Percentiles rank a stretch among this genome's conserved stretches.
Evolutionary conservation across 2,888 invertebrate species (phyloP).

Genomic region (Polyploca ridens): DNA sequence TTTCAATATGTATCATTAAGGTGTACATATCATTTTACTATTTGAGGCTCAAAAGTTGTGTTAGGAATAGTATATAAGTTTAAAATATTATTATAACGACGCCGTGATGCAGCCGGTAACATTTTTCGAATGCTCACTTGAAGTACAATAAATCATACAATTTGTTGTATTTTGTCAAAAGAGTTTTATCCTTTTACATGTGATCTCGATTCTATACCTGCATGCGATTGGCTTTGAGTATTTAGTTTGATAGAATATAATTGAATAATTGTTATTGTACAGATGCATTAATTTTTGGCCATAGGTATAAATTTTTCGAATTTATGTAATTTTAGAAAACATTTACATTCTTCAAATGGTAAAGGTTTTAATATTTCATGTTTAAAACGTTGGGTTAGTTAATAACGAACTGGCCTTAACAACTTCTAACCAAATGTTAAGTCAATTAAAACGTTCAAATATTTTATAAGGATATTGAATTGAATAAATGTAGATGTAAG

Average conservation of each 20-base stretch:
- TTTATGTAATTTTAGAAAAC: conserved; percentile 75
- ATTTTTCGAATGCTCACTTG: conserved; percentile 74
- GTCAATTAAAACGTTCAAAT: conserved; percentile 78
- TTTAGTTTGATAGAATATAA: conserved; percentile 44
- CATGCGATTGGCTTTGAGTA: conserved; percentile 61
- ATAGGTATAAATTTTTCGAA: conserved; percentile 67
- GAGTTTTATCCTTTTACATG: conserved; percentile 72
- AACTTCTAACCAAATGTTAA: conserved; percentile 42
- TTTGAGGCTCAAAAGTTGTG: conserved; percentile 65
- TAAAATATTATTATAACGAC: conserved; percentile 41
- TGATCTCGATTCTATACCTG: conserved; percentile 73
- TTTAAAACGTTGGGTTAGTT: conserved; percentile 21
- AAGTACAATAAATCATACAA: conserved; percentile 74
- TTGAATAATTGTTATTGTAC: conserved; percentile 54
- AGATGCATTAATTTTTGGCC: conserved; percentile 53
- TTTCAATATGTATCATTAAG: conserved; percentile 26
- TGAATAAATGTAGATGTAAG: conserved; percentile 50
- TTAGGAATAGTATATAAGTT: conserved; percentile 60
- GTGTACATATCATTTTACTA: conserved; percentile 65
- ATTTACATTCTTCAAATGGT: conserved; percentile 61
- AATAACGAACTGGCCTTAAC: conserved; percentile 41
- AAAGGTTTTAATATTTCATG: conserved; percentile 31
- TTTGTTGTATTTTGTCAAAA: conserved; percentile 68
- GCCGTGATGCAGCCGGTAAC: conserved; percentile 57
- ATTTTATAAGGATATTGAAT: conserved; percentile 52